Conservation (phyloP, 2,797 vertebrate genomes). For the Uromys caudimaculatus region DNA sequence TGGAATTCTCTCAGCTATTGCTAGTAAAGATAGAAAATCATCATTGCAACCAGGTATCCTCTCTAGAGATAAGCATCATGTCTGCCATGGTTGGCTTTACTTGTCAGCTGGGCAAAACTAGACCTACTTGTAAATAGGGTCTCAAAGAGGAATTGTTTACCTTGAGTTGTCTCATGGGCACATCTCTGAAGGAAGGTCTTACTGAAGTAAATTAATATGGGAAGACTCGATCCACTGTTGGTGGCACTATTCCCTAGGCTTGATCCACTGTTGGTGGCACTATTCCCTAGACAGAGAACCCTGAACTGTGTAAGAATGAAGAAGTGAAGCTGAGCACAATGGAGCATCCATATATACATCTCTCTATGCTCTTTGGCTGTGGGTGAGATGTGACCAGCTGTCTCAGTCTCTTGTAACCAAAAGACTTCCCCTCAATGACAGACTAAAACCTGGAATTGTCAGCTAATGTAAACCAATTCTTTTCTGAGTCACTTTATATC, state of each 20-base stretch:
- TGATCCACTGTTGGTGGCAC: background rate
- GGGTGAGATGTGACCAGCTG: background rate
- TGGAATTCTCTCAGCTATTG: background rate
- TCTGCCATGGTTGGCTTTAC: background rate
- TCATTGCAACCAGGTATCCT: fast-evolving
- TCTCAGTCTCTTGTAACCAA: background rate
- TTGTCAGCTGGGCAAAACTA: background rate
- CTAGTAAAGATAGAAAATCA: background rate
- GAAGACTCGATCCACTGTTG: background rate
- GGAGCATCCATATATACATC: fast-evolving
- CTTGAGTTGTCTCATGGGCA: background rate
- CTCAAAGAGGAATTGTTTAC: background rate
- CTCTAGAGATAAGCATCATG: background rate
- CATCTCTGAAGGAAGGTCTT: background rate
- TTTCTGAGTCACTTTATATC: too few species aligned
- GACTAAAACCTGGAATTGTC: background rate
- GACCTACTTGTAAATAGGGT: background rate
- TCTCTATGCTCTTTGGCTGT: background rate
- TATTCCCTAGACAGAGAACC: background rate
- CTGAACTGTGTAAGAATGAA: background rate
- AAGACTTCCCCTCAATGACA: background rate
- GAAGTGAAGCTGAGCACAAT: background rate
- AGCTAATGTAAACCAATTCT: too few species aligned
- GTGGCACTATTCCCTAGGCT: background rate
- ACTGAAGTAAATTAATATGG: background rate